These are phyloP conservation scores for Amia ocellicauda DNA, from an alignment of 2,113 vertebrate genomes.

Conservation along the genomic window DNA sequence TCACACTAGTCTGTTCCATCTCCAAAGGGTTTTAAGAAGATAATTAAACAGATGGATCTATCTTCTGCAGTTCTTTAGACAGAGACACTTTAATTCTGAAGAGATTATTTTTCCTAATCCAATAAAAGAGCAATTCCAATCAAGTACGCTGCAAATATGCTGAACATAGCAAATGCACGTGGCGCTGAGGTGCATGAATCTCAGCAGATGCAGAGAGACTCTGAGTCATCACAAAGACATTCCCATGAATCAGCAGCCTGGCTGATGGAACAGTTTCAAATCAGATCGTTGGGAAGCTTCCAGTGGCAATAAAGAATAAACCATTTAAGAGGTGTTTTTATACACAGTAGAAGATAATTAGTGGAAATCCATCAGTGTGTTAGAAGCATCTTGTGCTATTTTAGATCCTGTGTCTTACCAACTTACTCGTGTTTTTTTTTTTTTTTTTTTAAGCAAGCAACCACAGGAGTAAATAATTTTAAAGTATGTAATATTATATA, in stretches of 20 bases:
- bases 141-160: neutral
- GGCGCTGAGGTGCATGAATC: neutral
- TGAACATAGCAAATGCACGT: neutral
- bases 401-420: too few relatives aligned
- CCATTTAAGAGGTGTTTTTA: neutral
- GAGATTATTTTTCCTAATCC: neutral
- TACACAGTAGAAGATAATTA: conserved; percentile 4
- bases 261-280: neutral
- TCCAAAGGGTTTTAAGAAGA: neutral
- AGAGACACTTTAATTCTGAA: neutral
- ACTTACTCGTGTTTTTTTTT: too few relatives aligned
- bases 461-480: too few relatives aligned
- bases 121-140: neutral
- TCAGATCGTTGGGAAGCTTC: neutral
- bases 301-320: conserved; percentile 5
- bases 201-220: neutral
- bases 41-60: neutral
- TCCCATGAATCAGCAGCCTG: conserved; percentile 1
- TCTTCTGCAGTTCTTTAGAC: neutral
- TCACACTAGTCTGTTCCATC: too few relatives aligned
- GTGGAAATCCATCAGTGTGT: conserved; percentile 6
- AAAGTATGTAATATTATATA: too few relatives aligned
- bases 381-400: too few relatives aligned
- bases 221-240: neutral
- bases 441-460: too few relatives aligned